A percentile compares a stretch with the other conserved stretches of the same genome.
These are phyloP conservation scores for Scolanthus callimorphus DNA, from an alignment of 92 coral and sea anemone genomes.

Conservation along the genomic window DNA sequence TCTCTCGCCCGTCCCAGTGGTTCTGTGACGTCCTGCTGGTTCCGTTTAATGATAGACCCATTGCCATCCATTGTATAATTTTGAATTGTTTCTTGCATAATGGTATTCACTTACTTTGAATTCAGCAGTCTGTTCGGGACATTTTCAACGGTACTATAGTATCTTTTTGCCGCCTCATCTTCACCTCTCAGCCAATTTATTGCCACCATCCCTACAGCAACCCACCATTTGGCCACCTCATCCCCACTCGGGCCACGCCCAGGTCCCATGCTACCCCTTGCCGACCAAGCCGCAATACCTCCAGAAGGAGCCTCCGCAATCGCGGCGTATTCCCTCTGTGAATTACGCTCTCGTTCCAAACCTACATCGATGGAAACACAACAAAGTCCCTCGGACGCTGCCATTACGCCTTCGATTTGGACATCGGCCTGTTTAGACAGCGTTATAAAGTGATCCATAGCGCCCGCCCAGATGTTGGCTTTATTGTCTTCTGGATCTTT, in stretches of 20 bases:
- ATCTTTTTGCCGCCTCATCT: slow-evolving; percentile 57
- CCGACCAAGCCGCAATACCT: not conserved
- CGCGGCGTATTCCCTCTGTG: slow-evolving; percentile 53
- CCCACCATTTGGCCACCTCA: slow-evolving; percentile 83
- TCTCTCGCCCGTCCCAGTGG: too few relatives aligned
- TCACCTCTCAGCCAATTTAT: slow-evolving; percentile 75
- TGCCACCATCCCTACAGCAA: slow-evolving; percentile 69
- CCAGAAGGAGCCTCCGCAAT: slow-evolving; percentile 16
- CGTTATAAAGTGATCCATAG: too few relatives aligned
- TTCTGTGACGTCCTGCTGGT: too few relatives aligned
- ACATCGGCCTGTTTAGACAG: too few relatives aligned
- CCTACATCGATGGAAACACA: too few relatives aligned
- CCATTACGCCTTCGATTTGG: too few relatives aligned
- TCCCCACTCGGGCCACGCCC: slow-evolving; percentile 20
- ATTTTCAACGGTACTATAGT: slow-evolving; percentile 62
- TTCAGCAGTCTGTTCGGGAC: slow-evolving; percentile 69
- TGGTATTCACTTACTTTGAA: slow-evolving; percentile 66
- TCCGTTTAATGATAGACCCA: too few relatives aligned
- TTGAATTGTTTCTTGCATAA: too few relatives aligned
- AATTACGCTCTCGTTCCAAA: slow-evolving; percentile 37
- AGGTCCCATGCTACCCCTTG: slow-evolving; percentile 14
- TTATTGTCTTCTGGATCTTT: too few relatives aligned
- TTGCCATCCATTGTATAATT: too few relatives aligned
- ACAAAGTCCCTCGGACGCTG: too few relatives aligned
- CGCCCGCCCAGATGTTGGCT: too few relatives aligned